Evolutionary conservation across 1,140 invertebrate species (phyloP).

Genomic region (Dryas iulia): DNA sequence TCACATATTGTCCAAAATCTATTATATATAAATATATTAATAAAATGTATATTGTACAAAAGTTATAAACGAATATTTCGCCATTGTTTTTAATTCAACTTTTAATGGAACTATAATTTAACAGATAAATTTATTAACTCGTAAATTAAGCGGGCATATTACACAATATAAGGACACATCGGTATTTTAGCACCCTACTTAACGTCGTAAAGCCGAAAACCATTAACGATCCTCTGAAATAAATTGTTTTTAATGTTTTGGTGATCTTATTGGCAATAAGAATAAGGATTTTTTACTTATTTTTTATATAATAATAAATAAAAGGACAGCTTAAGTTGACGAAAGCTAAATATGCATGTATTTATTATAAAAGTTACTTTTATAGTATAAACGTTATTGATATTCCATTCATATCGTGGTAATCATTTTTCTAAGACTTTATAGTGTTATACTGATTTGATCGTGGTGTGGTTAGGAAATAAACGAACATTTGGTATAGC

Average conservation of each 20-base stretch:
- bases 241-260: background rate
- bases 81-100: background rate
- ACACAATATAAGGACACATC: slow-evolving; percentile 26
- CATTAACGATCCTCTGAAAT: slow-evolving; percentile 9
- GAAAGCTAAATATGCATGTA: background rate
- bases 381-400: background rate
- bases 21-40: too few relatives aligned
- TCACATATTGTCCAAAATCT: too few relatives aligned
- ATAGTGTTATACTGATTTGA: too few relatives aligned
- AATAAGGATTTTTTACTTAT: background rate
- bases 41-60: background rate
- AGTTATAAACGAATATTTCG: background rate
- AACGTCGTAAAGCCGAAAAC: slow-evolving; percentile 28
- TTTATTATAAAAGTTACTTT: background rate
- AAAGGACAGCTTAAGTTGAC: background rate
- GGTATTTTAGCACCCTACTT: slow-evolving; percentile 37
- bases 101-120: slow-evolving; percentile 20
- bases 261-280: background rate
- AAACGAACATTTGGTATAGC: too few relatives aligned
- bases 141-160: slow-evolving; percentile 42
- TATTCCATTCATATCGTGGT: too few relatives aligned
- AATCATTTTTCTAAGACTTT: too few relatives aligned
- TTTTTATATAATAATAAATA: background rate
- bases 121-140: slow-evolving; percentile 41
- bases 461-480: too few relatives aligned